Conservation (phyloP, 2,888 invertebrate species). For the Tipula confusa region DNA sequence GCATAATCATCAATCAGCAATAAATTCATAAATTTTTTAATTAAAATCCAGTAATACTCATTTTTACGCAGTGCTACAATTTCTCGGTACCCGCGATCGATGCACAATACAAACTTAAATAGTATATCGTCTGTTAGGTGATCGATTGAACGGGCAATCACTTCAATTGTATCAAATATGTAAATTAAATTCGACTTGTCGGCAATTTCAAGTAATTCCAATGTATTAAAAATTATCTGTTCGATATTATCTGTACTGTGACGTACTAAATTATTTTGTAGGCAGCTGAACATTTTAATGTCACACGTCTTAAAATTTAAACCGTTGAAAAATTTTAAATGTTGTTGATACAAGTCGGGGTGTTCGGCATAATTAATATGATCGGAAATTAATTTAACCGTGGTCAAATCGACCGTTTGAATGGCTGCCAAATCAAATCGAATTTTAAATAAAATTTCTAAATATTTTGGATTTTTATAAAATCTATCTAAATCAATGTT, state of each 20-base stretch:
- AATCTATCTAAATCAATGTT: not conserved
- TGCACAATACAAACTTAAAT: not conserved
- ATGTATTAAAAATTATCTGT: not conserved
- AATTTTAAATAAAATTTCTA: not conserved
- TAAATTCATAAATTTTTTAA: not conserved
- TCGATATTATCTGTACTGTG: not conserved
- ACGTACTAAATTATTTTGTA: not conserved
- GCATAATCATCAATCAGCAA: not conserved
- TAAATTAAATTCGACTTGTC: not conserved
- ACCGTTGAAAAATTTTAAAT: not conserved
- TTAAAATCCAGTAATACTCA: constrained; percentile 13
- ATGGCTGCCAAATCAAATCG: not conserved
- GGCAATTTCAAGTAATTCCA: not conserved
- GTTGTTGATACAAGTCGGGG: not conserved
- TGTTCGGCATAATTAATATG: not conserved
- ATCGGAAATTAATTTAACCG: not conserved
- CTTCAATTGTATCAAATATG: not conserved
- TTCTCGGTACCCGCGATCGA: not conserved
- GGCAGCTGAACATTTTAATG: not conserved
- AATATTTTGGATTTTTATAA: not conserved
- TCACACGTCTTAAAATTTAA: not conserved
- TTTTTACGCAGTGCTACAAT: not conserved
- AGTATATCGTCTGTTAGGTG: not conserved
- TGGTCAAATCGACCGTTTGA: not conserved
- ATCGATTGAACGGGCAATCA: not conserved